Conservation (phyloP, 2,113 vertebrate genomes). For the Sinocyclocheilus maitianheensis region DNA sequence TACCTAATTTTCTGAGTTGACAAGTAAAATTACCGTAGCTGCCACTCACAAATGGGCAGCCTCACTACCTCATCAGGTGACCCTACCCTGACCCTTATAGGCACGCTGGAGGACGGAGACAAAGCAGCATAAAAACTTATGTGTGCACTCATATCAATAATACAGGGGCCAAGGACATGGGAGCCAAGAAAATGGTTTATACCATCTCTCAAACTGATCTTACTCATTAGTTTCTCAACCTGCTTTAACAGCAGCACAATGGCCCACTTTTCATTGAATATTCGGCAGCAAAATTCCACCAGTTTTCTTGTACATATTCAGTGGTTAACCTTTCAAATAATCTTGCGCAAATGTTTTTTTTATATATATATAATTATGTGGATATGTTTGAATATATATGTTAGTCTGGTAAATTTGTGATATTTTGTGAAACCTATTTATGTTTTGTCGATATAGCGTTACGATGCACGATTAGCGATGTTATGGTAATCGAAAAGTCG, state of each 20-base stretch:
- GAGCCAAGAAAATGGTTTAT: not conserved
- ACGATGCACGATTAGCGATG: not conserved
- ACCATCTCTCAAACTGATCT: not conserved
- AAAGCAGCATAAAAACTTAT: not conserved
- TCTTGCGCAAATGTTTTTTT: no score
- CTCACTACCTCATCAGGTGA: constrained; percentile 61
- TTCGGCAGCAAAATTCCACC: not conserved
- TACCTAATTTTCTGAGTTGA: constrained; percentile 84
- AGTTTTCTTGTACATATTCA: not conserved
- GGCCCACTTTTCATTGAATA: not conserved
- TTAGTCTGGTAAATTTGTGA: not conserved
- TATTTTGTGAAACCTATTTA: not conserved
- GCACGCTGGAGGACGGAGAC: not conserved
- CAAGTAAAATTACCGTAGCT: constrained; percentile 81
- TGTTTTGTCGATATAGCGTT: not conserved
- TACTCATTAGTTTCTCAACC: not conserved
- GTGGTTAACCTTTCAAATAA: not conserved
- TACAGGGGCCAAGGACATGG: not conserved
- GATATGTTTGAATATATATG: not conserved
- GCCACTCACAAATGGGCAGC: constrained; percentile 72
- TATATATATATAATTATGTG: no score
- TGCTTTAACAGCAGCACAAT: not conserved
- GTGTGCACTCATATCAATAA: not conserved
- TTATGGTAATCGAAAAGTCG: not conserved
- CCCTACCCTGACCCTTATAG: constrained; percentile 61